Evolutionary conservation across 1,140 invertebrate genomes (phyloP).

Genomic region (Heliothis virescens): DNA sequence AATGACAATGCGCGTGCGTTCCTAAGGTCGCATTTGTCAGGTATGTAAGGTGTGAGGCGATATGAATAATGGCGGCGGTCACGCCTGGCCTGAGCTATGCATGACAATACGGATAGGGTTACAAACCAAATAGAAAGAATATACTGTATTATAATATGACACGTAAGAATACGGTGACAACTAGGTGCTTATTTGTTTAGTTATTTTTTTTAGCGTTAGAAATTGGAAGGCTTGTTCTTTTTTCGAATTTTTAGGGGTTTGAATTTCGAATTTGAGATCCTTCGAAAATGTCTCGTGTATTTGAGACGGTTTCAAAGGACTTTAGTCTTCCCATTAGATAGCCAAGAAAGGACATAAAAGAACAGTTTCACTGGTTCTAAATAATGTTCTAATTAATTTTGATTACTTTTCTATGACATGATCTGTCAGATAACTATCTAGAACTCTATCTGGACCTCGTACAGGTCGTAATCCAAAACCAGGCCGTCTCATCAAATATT

Average conservation of each 20-base stretch:
- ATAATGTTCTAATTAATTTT: too few species aligned
- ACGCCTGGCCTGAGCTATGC: conserved; percentile 75
- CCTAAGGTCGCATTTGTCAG: conserved; percentile 37
- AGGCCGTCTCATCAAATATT: too few species aligned
- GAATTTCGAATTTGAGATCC: not conserved
- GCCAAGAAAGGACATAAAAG: too few species aligned
- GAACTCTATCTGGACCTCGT: too few species aligned
- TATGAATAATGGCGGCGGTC: conserved; percentile 76
- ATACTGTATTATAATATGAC: conserved; percentile 19
- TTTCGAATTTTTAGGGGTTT: not conserved
- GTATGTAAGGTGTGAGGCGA: conserved; percentile 58
- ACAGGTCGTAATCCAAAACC: too few species aligned
- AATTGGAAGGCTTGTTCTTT: not conserved
- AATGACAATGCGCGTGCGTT: conserved; percentile 30
- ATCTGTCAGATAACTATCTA: too few species aligned
- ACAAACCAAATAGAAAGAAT: conserved; percentile 56
- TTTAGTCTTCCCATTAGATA: too few species aligned
- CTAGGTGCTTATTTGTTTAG: conserved; percentile 15
- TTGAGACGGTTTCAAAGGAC: too few species aligned
- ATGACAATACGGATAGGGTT: conserved; percentile 72
- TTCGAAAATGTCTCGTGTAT: too few species aligned
- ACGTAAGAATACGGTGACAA: conserved; percentile 5
- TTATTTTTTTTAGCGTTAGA: not conserved
- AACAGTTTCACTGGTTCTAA: too few species aligned
- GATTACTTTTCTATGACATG: too few species aligned